A percentile compares a stretch with the other conserved stretches of the same genome.
These are phyloP conservation scores for Paraescarpia echinospica DNA, from an alignment of 1,140 invertebrate species.

Conservation along the genomic window DNA sequence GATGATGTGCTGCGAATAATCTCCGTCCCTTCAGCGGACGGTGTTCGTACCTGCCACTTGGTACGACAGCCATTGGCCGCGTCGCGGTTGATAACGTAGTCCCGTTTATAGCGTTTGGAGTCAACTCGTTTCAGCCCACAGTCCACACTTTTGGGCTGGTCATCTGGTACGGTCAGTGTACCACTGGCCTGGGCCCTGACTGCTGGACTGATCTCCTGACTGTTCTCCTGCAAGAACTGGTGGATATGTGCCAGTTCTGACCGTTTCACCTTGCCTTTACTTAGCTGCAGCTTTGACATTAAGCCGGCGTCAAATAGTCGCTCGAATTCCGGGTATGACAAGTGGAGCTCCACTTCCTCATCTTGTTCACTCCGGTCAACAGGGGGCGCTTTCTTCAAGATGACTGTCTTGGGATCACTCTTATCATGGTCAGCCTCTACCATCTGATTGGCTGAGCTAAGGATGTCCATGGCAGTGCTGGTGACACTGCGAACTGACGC, in stretches of 20 bases:
- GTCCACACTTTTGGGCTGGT: constrained; percentile 26
- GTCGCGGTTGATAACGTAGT: constrained; percentile 23
- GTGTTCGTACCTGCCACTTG: constrained; percentile 38
- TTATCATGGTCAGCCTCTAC: constrained; percentile 25
- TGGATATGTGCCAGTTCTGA: background rate
- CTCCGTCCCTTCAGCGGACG: background rate
- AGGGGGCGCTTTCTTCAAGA: constrained; percentile 1
- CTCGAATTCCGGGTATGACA: constrained; percentile 17
- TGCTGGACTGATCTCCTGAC: background rate
- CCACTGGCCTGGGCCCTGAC: background rate
- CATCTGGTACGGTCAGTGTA: background rate
- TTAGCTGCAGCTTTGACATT: background rate
- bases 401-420: background rate
- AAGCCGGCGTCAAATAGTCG: constrained; percentile 8
- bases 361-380: constrained; percentile 10
- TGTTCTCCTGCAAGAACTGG: background rate
- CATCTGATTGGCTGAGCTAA: constrained; percentile 41
- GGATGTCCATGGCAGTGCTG: constrained; percentile 38
- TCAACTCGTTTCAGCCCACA: constrained; percentile 38
- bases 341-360: constrained; percentile 11
- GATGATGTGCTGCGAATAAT: constrained; percentile 16
- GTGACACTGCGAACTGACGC: constrained; percentile 41
- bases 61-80: constrained; percentile 16
- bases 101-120: constrained; percentile 28
- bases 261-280: constrained; percentile 8